Evolutionary conservation across 35 echinoderm and acorn worm genomes (phyloP), one percentile per base, ranked within the genome.

Genomic region (Apostichopus californicus): DNA sequence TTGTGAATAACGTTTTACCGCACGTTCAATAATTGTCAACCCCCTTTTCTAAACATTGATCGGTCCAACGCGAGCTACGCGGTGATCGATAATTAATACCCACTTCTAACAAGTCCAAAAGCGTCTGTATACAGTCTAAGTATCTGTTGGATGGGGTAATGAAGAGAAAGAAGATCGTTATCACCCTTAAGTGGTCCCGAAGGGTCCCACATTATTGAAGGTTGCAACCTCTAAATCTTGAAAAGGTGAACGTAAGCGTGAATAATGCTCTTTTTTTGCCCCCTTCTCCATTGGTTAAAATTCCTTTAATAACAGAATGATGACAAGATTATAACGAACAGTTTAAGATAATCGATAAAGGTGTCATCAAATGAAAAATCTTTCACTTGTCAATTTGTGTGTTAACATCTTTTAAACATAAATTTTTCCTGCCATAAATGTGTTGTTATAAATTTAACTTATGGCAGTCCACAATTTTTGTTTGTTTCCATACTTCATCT

Each of bases 181-280:
- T 15, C 56, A 85, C 81, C 81, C 17, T 58, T 85, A 85, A 85
- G 57, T 85, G 81, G 55, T 85, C 55, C 81, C 55, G 81, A 85
- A 58, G 81, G 81, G 81, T 85, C 55, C 17, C 18, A 57, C 55
- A 56, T 59, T 85, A 9, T 59, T 58, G 55, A 58, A 23, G 56
- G 55, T 58, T n/a, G 81, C n/a, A 75, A 75, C 17, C 71, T 75
- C 71, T 18, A 21, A 75, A 75, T 20, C 14, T 18, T 75, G 71
- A 75, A 75, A 20, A 22, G 71, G 71, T 75, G 71, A 75, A 75
- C 6, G 71, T 5, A 75, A 20, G 71, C 13, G 71, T 75, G 71
- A 18, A 18, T 13, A 75, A 18, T 18, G 71, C n/a, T 75, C 71
- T 75, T 75, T 75, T 75, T 75, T 68, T 68, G 34, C 34, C 18